Percentiles rank a stretch among this genome's conserved stretches.
Evolutionary conservation across 2,888 invertebrate genomes (phyloP).

Genomic region (Lucinisca nassula): DNA sequence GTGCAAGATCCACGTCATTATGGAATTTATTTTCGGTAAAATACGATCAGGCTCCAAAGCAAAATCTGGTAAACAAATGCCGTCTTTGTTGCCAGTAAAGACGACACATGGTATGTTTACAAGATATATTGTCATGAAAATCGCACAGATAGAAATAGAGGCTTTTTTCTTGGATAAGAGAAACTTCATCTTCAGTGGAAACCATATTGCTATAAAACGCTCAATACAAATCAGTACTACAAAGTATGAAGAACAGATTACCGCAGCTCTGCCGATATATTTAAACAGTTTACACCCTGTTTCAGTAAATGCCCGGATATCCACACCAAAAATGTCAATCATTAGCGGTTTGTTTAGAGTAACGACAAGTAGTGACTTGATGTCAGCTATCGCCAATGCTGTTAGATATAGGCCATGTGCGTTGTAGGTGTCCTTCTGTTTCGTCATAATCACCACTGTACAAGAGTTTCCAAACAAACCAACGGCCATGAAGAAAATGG

Average conservation of each 20-base stretch:
- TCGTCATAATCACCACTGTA: not conserved
- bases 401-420: not conserved
- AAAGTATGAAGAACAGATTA: not conserved
- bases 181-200: not conserved
- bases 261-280: not conserved
- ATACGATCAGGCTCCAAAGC: not conserved
- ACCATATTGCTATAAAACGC: not conserved
- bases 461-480: not conserved
- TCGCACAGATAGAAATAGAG: not conserved
- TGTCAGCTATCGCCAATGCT: not conserved
- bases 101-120: not conserved
- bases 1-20: not conserved
- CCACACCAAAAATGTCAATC: not conserved
- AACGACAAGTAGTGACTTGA: not conserved
- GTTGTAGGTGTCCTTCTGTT: not conserved
- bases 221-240: not conserved
- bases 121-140: not conserved
- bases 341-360: not conserved
- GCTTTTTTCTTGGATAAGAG: not conserved
- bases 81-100: not conserved
- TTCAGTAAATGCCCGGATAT: not conserved
- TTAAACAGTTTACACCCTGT: not conserved
- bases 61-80: not conserved
- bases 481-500: not conserved
- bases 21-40: not conserved